Evolutionary conservation across 2,797 vertebrate species (phyloP), one percentile per base, ranked within the genome.

Genomic region (Tragelaphus eurycerus): DNA sequence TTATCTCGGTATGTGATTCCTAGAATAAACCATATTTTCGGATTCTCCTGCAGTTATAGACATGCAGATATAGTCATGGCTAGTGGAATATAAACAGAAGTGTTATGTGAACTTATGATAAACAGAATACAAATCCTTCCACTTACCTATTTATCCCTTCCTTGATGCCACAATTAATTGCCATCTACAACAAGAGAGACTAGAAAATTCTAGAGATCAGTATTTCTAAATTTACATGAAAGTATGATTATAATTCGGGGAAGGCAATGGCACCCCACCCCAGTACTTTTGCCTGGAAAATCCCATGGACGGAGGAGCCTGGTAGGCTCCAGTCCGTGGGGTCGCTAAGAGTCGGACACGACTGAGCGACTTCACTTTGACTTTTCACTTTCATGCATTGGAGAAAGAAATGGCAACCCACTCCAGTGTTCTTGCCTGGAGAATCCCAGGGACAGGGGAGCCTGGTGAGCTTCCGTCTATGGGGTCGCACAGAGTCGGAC

Each of bases 81-180:
- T 9, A 82, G 6, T 67, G 27, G 52, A n/a, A 78, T 23, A 13
- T 3, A 89, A 92, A 9, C 48, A 55, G 27, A 82, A 76, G 15
- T 64, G 9, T 55, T 84, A 52, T 6, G 23, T 81, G 34, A 89
- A 48, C 1, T 86, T 87, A 74, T 38, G 38, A 86, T 48, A 90
- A 93, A 50, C 0, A 27, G 8, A 1, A 6, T 54, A 48, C 57
- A 83, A 62, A 86, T 3, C 0, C 1, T 25, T 88, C 29, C 1
- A 11, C 10, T 81, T 86, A 67, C 4, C 8, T 34, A 31, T 23
- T 86, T 62, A 83, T 57, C 11, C 13, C 1, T 82, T 81, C 4
- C n/a, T 81, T 23, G 1, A 52, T 31, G 34, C 10, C 16, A 87
- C n/a, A 82, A 11, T 60, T 93, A 52, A 93, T 7, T 55, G 4